Evolutionary conservation across 2,113 vertebrate species (phyloP).

Genomic region (Brachypteracias leptosomus): DNA sequence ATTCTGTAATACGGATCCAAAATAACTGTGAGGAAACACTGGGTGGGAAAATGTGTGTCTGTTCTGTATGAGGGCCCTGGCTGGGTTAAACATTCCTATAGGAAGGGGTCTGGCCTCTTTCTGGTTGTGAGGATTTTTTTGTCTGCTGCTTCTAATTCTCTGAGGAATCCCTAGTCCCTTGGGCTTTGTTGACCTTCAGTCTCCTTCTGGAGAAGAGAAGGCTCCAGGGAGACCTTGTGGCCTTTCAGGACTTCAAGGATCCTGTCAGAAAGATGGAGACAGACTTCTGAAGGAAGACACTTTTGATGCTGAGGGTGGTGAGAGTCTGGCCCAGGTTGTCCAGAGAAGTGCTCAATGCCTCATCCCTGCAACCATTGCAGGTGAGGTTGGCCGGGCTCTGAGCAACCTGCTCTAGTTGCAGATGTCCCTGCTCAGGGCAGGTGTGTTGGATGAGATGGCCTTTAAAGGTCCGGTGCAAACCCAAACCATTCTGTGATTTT

Average conservation of each 20-base stretch:
- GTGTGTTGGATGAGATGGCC: background rate
- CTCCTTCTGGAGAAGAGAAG: background rate
- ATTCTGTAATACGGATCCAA: background rate
- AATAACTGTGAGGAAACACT: background rate
- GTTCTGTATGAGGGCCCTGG: accelerated
- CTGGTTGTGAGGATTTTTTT: background rate
- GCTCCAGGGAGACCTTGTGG: background rate
- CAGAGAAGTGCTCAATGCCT: background rate
- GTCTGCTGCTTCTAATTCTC: background rate
- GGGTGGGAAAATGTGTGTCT: accelerated
- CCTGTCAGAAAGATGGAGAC: background rate
- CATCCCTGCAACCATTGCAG: background rate
- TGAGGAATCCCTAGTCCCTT: accelerated
- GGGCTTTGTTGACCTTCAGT: accelerated
- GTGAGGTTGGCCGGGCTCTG: background rate
- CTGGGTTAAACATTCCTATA: accelerated
- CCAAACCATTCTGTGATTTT: background rate
- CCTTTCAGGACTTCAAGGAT: background rate
- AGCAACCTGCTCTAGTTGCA: background rate
- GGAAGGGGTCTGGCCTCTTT: accelerated
- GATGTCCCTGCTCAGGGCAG: background rate
- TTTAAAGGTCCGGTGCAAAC: too few species aligned
- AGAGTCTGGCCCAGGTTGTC: background rate
- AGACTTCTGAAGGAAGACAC: background rate
- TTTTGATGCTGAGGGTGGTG: background rate